These are phyloP conservation scores for Tetranychus truncatus DNA, from an alignment of 2,888 invertebrate species.

Conservation along the genomic window DNA sequence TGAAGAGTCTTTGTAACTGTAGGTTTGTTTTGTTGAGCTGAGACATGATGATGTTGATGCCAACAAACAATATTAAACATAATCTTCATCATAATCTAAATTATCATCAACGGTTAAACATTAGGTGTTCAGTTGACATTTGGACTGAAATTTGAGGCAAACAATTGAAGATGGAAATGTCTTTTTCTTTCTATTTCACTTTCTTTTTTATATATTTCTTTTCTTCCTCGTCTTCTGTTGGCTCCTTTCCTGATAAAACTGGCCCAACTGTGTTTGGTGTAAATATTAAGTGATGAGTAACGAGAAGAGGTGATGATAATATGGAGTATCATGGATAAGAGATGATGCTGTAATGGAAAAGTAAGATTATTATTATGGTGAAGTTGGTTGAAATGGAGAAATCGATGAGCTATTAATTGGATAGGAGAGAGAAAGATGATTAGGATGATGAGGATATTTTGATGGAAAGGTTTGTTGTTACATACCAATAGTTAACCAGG, in stretches of 20 bases:
- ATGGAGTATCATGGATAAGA: no score
- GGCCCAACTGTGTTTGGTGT: not conserved
- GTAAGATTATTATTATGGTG: not conserved
- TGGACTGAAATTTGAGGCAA: not conserved
- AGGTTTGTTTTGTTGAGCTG: not conserved
- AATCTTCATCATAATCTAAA: not conserved
- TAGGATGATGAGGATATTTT: not conserved
- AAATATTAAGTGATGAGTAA: not conserved
- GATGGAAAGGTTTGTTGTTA: not conserved
- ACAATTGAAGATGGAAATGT: not conserved
- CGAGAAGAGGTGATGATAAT: not conserved
- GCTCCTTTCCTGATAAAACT: not conserved
- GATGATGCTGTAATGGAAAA: not conserved
- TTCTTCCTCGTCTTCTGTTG: not conserved
- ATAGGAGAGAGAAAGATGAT: not conserved
- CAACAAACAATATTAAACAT: not conserved
- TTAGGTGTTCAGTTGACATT: not conserved
- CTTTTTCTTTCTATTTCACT: not conserved
- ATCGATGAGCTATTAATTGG: constrained; percentile 8
- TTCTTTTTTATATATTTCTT: not conserved
- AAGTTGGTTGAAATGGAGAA: not conserved
- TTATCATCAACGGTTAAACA: not conserved
- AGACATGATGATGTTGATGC: not conserved
- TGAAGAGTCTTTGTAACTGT: not conserved
- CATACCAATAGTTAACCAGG: not conserved